These are phyloP conservation scores for Aramus guarauna DNA, from an alignment of 2,113 vertebrate species.

Conservation along the genomic window DNA sequence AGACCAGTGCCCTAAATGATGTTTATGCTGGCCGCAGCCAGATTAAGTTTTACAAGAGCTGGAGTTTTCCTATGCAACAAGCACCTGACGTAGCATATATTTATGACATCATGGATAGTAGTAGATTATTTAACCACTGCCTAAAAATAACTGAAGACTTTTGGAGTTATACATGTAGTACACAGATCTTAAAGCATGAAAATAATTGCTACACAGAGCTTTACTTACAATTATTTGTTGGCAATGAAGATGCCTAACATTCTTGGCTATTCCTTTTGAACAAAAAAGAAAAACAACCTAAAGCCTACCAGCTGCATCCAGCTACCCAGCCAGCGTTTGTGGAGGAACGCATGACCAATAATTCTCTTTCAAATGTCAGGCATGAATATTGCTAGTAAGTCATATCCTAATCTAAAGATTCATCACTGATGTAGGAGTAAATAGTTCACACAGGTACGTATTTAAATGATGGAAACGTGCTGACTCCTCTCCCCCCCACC, in stretches of 20 bases:
- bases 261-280: background rate
- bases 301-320: background rate
- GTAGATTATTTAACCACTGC: background rate
- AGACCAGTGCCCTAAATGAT: background rate
- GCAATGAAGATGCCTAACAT: background rate
- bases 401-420: background rate
- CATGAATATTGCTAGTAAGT: background rate
- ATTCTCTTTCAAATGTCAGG: background rate
- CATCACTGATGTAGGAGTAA: background rate
- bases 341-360: fast-evolving
- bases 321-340: background rate
- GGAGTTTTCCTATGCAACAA: background rate
- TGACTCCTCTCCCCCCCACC: no score
- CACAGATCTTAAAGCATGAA: background rate
- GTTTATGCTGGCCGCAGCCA: background rate
- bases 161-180: background rate
- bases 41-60: background rate
- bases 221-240: background rate
- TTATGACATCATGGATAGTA: background rate
- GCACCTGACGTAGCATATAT: background rate
- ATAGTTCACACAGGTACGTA: background rate
- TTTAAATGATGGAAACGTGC: background rate
- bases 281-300: background rate
- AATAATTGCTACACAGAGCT: background rate
- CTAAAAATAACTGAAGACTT: background rate